Base-by-base conservation (phyloP, 2,797 vertebrate genomes). In the Argya squamiceps region DNA sequence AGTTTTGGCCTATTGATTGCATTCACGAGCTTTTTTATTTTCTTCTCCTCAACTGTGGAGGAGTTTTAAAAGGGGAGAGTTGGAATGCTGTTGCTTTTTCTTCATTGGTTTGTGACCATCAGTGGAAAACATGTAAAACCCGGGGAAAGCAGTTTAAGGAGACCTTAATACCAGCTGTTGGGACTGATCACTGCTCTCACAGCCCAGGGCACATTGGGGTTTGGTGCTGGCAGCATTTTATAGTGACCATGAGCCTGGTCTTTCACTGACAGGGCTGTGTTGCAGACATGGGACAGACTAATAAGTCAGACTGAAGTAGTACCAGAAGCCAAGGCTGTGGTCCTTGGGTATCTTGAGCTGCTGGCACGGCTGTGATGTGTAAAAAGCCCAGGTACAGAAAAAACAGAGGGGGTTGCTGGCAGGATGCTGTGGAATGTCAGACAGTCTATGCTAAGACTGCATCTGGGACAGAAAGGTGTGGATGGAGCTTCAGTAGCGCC, bases 1-100 rank as follows among this genome's bases (percentile, higher is more conserved):
- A 96, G 84, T 92, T 95, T 84, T 63, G 43, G 7, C 81, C 92
- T 89, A 50, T 49, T 46, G 56, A 89, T 73, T 94, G 52, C 27
- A 5, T 89, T 85, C 83, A n/a, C 47, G 52, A 91, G 59, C 10
- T 88, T 86, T 81, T 79, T 91, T 70, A 46, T 79, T 81, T 67
- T 37, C 65, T 53, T 44, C 63, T 83, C 11, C 27, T 70, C 11
- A 3, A 16, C 70, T 49, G 23, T 20, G 46, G 75, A 87, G 67
- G 32, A 85, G 37, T 85, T 91, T 70, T 30, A 56, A 83, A 52
- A 74, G 17, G 6, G 16, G 15, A 41, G 29, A 56, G 26, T 24
- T 50, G 11, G 14, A 63, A 64, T 63, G 37, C 81, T 67, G n/a
- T 12, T 26, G 12, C 27, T 93, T 77, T 79, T 92, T 82, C 30